These are phyloP conservation scores for Phodopus roborovskii DNA, from an alignment of 2,113 vertebrate species.

Conservation along the genomic window DNA sequence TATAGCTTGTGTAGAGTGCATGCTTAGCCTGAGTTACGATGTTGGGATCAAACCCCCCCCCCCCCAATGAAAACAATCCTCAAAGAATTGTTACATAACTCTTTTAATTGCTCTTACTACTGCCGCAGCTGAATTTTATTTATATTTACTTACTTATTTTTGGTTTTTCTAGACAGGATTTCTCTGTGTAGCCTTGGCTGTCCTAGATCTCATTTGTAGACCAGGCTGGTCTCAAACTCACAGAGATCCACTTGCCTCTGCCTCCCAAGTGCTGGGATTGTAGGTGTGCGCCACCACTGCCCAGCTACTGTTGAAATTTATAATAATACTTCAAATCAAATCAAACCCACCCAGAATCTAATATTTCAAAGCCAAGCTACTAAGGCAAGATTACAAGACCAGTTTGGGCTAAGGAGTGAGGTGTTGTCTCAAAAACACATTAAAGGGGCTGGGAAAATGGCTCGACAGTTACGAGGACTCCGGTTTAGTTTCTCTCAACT, in stretches of 20 bases:
- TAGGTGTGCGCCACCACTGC: background rate
- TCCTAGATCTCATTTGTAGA: background rate
- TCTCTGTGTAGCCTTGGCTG: background rate
- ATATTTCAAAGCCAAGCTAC: background rate
- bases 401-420: background rate
- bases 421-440: background rate
- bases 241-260: background rate
- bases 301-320: slow-evolving; percentile 3
- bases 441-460: background rate
- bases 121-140: background rate
- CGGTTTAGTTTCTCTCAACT: background rate
- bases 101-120: background rate
- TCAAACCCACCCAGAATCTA: background rate
- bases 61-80: background rate
- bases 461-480: too few species aligned
- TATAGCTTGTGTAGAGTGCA: background rate
- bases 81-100: background rate
- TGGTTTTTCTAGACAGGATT: background rate
- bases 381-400: background rate
- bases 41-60: background rate
- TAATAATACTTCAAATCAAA: background rate
- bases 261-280: background rate
- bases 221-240: background rate
- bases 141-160: background rate
- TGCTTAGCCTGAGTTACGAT: background rate